These are phyloP conservation scores for Cephus cinctus DNA, from an alignment of 1,140 invertebrate species.

Conservation along the genomic window DNA sequence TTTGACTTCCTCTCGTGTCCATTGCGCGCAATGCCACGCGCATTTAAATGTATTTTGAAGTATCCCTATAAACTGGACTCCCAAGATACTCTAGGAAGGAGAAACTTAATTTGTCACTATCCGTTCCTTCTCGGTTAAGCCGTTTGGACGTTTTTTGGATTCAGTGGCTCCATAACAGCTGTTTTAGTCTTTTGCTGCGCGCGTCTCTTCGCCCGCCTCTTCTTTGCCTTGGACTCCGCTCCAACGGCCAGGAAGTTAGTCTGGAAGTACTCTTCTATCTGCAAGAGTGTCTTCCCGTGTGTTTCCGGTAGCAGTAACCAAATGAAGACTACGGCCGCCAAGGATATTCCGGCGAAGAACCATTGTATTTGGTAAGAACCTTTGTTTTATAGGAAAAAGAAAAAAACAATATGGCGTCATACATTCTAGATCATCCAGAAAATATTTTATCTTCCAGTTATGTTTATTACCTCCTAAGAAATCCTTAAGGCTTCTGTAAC, in stretches of 20 bases:
- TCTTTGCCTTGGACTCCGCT: constrained; percentile 31
- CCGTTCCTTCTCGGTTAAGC: no score
- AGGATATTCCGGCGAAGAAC: constrained; percentile 67
- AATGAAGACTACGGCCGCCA: constrained; percentile 60
- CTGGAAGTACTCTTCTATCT: constrained; percentile 66
- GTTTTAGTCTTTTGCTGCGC: constrained; percentile 21
- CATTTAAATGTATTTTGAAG: no score
- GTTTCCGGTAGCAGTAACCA: constrained; percentile 71
- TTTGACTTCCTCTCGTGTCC: no score
- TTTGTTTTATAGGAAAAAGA: constrained; percentile 19
- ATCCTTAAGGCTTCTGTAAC: constrained; percentile 49
- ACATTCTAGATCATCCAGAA: background rate
- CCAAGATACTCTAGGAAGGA: no score
- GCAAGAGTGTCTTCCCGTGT: constrained; percentile 65
- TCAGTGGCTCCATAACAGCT: constrained; percentile 26
- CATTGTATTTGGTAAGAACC: constrained; percentile 64
- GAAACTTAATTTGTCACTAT: no score
- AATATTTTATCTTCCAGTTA: constrained; percentile 5
- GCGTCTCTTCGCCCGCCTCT: constrained; percentile 21
- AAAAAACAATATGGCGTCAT: constrained; percentile 1
- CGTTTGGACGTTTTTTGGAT: constrained; percentile 24
- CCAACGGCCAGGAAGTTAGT: constrained; percentile 45
- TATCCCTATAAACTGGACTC: no score
- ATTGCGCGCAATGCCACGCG: no score
- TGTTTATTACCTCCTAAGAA: constrained; percentile 55